Base-by-base conservation (phyloP, 2,113 vertebrate species). In the Redunca redunca region DNA sequence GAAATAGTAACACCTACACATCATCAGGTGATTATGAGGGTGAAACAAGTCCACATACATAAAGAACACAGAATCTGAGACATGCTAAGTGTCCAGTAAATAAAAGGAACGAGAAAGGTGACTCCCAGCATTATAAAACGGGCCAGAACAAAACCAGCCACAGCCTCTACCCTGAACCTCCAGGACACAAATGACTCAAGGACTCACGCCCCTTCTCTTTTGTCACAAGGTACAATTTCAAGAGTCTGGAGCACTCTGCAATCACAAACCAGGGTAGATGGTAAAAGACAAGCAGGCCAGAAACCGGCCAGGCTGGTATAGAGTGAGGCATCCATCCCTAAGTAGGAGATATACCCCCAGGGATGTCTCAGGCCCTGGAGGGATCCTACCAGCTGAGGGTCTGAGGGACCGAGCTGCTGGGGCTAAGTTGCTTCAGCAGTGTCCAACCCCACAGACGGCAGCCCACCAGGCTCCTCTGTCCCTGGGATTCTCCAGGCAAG, bases 201-300 rank as follows among this genome's bases (percentile, higher is more conserved):
- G 5, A 78, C 97, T 94, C 78, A 21, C 55, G 67, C 6, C 33
- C 43, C 58, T 85, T 71, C 26, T 85, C 46, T 62, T 88, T 6
- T 7, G 12, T 80, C 43, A 84, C 40, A 83, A 9, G 13, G 78
- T 12, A 93, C 10, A 83, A n/a, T 71, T 84, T 78, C 55, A 90
- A 93, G 0, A 4, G 62, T 64, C 88, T 83, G 21, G 60, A 87
- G 77, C 57, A 60, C 21, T 83, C 25, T 57, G 60, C 85, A 90
- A 84, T 23, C 52, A 57, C 95, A 77, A n/a, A 62, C 6, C 0
- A 0, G 53, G 90, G 64, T 0, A 1, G 26, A 50, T 36, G 33
- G 4, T n/a, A 71, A 90, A 82, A 94, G 86, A 93, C 96, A 92
- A 96, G 88, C 55, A 81, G 1, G 0, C 7, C 91, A 64, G 96